A percentile compares a stretch with the other conserved stretches of the same genome.
Conservation (phyloP, 2,797 vertebrate species). For the Eremophila alpestris region DNA sequence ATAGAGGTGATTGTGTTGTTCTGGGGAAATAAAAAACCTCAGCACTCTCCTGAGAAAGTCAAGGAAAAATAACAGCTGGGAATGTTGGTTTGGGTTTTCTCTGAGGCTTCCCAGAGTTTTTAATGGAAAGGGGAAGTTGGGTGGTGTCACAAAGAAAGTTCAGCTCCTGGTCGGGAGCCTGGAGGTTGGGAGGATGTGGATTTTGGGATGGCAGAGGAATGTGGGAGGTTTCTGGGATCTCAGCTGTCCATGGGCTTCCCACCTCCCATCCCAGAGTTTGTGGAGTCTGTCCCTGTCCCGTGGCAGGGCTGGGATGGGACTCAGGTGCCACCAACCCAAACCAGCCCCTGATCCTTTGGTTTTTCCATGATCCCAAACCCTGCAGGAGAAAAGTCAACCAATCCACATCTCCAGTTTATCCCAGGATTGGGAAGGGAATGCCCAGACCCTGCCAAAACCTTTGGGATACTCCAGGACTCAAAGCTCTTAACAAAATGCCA, state of each 20-base stretch:
- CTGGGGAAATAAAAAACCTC: rapidly evolving
- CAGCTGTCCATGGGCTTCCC: neutral
- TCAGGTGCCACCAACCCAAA: neutral
- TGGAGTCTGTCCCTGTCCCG: too few species aligned
- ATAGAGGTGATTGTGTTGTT: neutral
- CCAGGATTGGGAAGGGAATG: neutral
- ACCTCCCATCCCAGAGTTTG: neutral
- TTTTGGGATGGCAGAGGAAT: neutral
- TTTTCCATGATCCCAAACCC: neutral
- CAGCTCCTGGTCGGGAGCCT: rapidly evolving
- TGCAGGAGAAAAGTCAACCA: rapidly evolving
- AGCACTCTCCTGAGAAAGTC: neutral
- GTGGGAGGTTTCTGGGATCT: neutral
- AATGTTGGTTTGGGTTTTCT: neutral
- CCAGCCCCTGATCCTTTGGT: neutral
- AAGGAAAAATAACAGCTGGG: neutral
- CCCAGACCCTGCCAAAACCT: neutral
- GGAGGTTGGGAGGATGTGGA: neutral
- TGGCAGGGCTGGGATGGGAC: too few species aligned
- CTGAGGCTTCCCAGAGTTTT: neutral
- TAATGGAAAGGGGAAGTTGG: neutral
- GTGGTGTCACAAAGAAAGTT: neutral
- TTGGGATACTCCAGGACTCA: neutral
- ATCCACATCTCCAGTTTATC: rapidly evolving
- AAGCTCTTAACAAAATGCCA: too few species aligned